Percentiles rank a stretch among this genome's conserved stretches.
phyloP scores from a whole-genome alignment of 2,113 vertebrate genomes.

The Junco hyemalis region DNA sequence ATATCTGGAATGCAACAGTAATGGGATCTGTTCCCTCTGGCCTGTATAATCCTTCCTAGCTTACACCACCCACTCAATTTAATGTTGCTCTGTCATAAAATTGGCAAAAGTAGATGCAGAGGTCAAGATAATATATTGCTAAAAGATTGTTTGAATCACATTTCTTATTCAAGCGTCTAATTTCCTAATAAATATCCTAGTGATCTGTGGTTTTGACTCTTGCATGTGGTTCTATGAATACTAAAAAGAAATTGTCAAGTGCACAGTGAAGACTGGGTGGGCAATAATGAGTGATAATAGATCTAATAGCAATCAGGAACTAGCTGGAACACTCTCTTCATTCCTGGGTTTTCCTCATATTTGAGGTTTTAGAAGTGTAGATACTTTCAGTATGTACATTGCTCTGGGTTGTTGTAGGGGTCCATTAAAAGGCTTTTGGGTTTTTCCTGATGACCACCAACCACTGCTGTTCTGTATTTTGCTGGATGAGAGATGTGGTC shows the following conservation, averaged over 20 bases:
- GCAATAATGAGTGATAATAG: conserved; percentile 18
- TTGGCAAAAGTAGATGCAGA: conserved; percentile 30
- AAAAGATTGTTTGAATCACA: conserved; percentile 33
- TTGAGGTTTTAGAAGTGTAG: not conserved
- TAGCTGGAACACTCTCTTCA: not conserved
- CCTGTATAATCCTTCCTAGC: conserved; percentile 7
- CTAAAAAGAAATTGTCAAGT: conserved; percentile 43
- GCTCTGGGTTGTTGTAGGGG: not conserved
- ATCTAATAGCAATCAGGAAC: not conserved
- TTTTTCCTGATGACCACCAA: not conserved
- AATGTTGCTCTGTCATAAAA: conserved; percentile 39
- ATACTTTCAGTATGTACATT: not conserved
- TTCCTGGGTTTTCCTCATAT: conserved; percentile 3
- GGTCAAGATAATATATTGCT: conserved; percentile 50
- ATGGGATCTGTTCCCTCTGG: conserved; percentile 38
- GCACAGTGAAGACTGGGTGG: conserved; percentile 35
- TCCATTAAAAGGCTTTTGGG: not conserved
- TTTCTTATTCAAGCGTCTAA: conserved; percentile 44
- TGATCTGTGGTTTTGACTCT: conserved; percentile 41
- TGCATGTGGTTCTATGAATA: conserved; percentile 1
- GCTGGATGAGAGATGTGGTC: not conserved
- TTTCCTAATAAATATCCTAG: conserved; percentile 52
- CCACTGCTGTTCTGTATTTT: not conserved
- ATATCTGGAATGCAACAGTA: conserved; percentile 18
- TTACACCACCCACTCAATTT: conserved; percentile 58